These are phyloP conservation scores for Acanthococcus lagerstroemiae DNA, from an alignment of 2,888 invertebrate genomes.

Conservation along the genomic window DNA sequence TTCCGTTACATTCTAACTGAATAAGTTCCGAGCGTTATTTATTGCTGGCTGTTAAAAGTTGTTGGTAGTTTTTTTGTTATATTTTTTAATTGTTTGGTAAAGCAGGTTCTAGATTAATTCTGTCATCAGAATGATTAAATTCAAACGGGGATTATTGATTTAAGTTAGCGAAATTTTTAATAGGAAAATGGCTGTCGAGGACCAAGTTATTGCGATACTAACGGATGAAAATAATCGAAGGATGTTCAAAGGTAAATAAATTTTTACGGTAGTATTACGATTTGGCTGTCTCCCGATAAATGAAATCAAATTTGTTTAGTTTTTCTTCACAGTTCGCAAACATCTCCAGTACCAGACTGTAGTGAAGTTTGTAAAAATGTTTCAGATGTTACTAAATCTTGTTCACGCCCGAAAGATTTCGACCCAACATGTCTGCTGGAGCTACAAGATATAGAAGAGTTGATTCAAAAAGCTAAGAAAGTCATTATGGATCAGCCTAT, in stretches of 20 bases:
- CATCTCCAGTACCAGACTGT: neutral
- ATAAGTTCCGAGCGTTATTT: too few relatives aligned
- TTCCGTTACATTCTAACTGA: too few relatives aligned
- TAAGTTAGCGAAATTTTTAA: too few relatives aligned
- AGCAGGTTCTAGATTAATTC: too few relatives aligned
- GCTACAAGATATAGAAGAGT: slow-evolving; percentile 1
- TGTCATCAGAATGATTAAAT: too few relatives aligned
- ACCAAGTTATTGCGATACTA: slow-evolving; percentile 7
- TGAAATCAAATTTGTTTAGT: too few relatives aligned
- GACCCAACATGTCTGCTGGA: slow-evolving; percentile 15
- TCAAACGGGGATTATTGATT: too few relatives aligned
- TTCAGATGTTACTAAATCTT: slow-evolving; percentile 7
- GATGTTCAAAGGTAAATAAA: slow-evolving; percentile 3
- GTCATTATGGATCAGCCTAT: slow-evolving; percentile 10
- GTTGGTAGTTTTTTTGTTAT: too few relatives aligned
- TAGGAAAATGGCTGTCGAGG: slow-evolving; percentile 7
- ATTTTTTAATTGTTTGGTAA: too few relatives aligned
- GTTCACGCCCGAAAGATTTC: slow-evolving; percentile 6
- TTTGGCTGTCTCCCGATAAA: neutral
- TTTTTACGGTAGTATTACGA: neutral
- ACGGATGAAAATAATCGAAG: slow-evolving; percentile 6
- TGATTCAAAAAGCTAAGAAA: neutral
- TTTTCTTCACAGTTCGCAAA: too few relatives aligned
- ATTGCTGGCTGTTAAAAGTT: too few relatives aligned
- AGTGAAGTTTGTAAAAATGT: too few relatives aligned